Evolutionary conservation across 2,113 vertebrate species (phyloP), one percentile per base, ranked within the genome.

Genomic region (Hirundichthys speculiger): DNA sequence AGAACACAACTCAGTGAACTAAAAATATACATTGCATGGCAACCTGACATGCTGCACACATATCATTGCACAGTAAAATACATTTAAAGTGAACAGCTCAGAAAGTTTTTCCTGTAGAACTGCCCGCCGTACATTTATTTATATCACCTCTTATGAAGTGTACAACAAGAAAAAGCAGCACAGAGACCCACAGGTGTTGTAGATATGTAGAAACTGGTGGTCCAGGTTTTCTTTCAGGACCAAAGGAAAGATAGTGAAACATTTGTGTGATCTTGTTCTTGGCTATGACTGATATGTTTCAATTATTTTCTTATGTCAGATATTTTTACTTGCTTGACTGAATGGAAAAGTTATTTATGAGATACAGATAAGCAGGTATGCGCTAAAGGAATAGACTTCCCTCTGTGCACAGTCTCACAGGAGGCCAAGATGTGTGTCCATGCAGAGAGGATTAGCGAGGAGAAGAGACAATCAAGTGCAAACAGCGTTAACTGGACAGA

Each of bases 401-500:
- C 27, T 27, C 27, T 27, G 27, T 27, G 27, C 27, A 8, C 27
- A 8, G 27, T 8, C 8, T 27, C 27, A 27, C 27, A 27, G 4
- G 8, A 27, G 8, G 27, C 27, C 27, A 50, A 59, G 40, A 48
- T 5, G 15, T 22, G 16, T 19, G n/a, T n/a, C n/a, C n/a, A n/a
- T n/a, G 48, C n/a, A 52, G 45, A 50, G 22, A 18, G 42, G 59
- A 45, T 13, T 0, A 63, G 41, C n/a, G 24, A 5, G 45, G 34
- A 69, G 61, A 43, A 50, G 3, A 48, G 13, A 38, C 11, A 21
- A 34, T 55, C 27, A 46, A 16, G 16, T 47, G 20, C 1, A 53
- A 73, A 73, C 45, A 64, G 52, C 63, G 69, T 42, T 38, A 48
- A 64, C 42, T 3, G 24, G 8, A 50, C 54, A 38, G 15, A n/a